Evolutionary conservation across 2,797 vertebrate species (phyloP).

Genomic region (Notamacropus eugenii): DNA sequence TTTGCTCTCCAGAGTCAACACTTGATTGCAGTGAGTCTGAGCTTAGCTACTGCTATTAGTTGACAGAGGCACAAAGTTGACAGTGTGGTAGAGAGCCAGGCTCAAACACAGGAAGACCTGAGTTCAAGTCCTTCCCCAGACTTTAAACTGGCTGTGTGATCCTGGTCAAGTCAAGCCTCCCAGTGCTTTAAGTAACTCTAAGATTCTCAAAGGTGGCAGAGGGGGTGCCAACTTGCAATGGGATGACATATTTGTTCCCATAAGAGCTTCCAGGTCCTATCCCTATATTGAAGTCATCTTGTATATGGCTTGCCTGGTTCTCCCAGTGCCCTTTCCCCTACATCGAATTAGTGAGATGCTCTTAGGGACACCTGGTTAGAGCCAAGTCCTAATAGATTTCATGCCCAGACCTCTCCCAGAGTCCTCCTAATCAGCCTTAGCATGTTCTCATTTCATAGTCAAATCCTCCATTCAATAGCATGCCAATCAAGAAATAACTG

Average conservation of each 20-base stretch:
- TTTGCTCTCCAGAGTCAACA: neutral
- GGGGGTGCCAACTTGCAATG: neutral
- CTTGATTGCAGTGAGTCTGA: neutral
- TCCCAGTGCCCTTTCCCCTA: neutral
- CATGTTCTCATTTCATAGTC: conserved; percentile 3
- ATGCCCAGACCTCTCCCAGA: conserved; percentile 17
- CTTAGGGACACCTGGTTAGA: neutral
- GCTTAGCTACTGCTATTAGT: neutral
- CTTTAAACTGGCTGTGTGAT: no score
- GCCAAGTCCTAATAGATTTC: neutral
- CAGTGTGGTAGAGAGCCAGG: neutral
- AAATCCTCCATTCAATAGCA: conserved; percentile 13
- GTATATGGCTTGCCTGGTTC: neutral
- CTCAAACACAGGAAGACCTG: neutral
- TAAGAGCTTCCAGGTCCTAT: neutral
- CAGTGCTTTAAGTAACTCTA: neutral
- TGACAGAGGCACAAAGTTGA: neutral
- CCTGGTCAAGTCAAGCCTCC: neutral
- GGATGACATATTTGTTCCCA: neutral
- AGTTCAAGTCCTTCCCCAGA: neutral
- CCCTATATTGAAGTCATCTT: neutral
- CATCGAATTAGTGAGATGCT: neutral
- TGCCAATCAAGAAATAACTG: neutral
- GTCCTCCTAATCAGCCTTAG: neutral
- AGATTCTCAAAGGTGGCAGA: neutral